Base-by-base conservation (phyloP, 2,113 vertebrate species). In the Ginglymostoma cirratum region DNA sequence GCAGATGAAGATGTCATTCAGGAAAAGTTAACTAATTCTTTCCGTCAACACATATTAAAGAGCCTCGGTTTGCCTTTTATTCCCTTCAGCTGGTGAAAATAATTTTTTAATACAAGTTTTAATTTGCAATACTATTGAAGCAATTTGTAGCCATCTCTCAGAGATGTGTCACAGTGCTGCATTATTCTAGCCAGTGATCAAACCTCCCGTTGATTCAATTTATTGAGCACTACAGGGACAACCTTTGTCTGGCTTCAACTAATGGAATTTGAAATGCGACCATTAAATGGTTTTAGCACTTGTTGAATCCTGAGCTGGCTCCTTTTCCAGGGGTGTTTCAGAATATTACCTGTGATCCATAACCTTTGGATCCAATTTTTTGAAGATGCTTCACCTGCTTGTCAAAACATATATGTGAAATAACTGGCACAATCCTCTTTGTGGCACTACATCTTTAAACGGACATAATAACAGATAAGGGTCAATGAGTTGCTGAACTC, bases 251-350 rank as follows among this genome's bases (percentile, higher is more conserved):
- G 42, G 92, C 66, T 70, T 69, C 92, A 48, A 94, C 34, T 94
- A 45, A 70, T 94, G 92, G 66, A 70, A 67, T 70, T 69, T 94
- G 92, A 70, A 45, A 69, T 5, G 8, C 19, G n/a, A 30, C 61
- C 92, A 94, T 94, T 94, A 94, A 94, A 94, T 94, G 92, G 65
- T 69, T 61, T 90, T 67, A 94, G n/a, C 42, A 27, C n/a, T 70
- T 42, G 17, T 67, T 7, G 21, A 70, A 38, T 23, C 92, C 8
- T 27, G 66, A 45, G 19, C 92, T 70, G 92, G n/a, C 65, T 94
- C 15, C 92, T 24, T 69, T 69, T 48, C 65, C 65, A 94, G 38
- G 38, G 21, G 66, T 42, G n/a, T 70, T 34, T 69, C 92, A 69
- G 17, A 42, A 67, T 55, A 67, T 94, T 94, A 94, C 23, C 38